Evolutionary conservation across 2,888 invertebrate species (phyloP).

Genomic region (Phrixothrix hirtus): DNA sequence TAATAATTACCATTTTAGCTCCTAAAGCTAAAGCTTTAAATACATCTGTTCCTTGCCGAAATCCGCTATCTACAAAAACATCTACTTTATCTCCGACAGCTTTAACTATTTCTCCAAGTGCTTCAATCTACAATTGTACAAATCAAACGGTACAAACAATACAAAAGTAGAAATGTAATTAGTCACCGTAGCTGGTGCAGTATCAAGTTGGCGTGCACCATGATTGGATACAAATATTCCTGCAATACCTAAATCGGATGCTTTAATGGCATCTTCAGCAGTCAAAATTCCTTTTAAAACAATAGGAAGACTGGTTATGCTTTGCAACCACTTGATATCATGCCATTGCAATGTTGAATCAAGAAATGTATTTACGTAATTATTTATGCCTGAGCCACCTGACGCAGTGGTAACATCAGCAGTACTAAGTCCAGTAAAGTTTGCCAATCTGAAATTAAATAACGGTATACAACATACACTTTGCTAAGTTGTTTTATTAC

Average conservation of each 20-base stretch:
- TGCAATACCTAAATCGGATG: conserved; percentile 71
- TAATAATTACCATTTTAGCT: conserved; percentile 73
- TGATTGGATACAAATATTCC: conserved; percentile 93
- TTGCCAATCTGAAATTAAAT: conserved; percentile 68
- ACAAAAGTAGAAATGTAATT: too few species aligned
- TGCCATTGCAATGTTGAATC: conserved; percentile 84
- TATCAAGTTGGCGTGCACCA: conserved; percentile 87
- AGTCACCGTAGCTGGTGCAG: conserved; percentile 78
- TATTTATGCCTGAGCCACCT: conserved; percentile 75
- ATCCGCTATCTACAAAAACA: conserved; percentile 86
- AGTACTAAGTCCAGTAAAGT: conserved; percentile 68
- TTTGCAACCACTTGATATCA: conserved; percentile 84
- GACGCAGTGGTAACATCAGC: conserved; percentile 55
- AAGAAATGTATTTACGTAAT: conserved; percentile 76
- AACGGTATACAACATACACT: neutral
- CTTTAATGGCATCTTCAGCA: conserved; percentile 81
- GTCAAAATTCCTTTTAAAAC: conserved; percentile 86
- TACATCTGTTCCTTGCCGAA: conserved; percentile 82
- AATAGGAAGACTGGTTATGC: conserved; percentile 76
- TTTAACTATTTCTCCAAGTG: conserved; percentile 74
- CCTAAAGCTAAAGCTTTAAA: conserved; percentile 90
- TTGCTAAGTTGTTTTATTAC: conserved; percentile 51
- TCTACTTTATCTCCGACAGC: conserved; percentile 73
- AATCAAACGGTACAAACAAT: neutral
- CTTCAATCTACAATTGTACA: conserved; percentile 69